Evolutionary conservation across 2,888 invertebrate species (phyloP), one percentile per base, ranked within the genome.

Genomic region (Bugula neritina): DNA sequence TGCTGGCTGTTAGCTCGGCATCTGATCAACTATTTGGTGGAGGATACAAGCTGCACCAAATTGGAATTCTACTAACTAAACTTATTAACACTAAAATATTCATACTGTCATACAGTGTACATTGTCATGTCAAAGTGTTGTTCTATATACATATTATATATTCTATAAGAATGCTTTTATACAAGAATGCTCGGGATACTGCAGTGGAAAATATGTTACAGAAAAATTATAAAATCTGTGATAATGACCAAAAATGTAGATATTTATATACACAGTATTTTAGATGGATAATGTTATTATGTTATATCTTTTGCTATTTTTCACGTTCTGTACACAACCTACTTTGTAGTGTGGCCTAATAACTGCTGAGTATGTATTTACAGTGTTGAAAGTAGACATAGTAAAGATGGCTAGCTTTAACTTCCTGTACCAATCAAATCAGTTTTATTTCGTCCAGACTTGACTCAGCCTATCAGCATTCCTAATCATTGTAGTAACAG

Each of bases 231-330:
- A 63, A 43, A 63, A 63, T 27, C 63, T 63, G 63, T 63, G 63
- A 63, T 63, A 63, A 13, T 34, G 63, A 63, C 63, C 63, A 63
- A 63, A 63, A 63, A 63, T 63, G 63, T 63, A 63, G 63, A 63
- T 63, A 63, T 63, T 25, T 31, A 29, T 25, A 31, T 43, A n/a
- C n/a, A n/a, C n/a, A n/a, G n/a, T n/a, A n/a, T 43, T 10, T 43
- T 43, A 43, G 5, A 10, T 43, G 43, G 43, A 43, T 43, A 43
- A 43, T 43, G 43, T 43, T 43, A n/a, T n/a, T 43, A 17, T 43
- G 43, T 43, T 43, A 17, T 43, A 43, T 43, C 43, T 43, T 43
- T 43, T 43, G 5, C 43, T 43, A 43, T 43, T 43, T 43, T 43
- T 43, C 10, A 43, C 17, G 43, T 43, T 43, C 43, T 43, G 17